Evolutionary conservation across 2,797 vertebrate species (phyloP).

Genomic region (Lacerta bilineata): DNA sequence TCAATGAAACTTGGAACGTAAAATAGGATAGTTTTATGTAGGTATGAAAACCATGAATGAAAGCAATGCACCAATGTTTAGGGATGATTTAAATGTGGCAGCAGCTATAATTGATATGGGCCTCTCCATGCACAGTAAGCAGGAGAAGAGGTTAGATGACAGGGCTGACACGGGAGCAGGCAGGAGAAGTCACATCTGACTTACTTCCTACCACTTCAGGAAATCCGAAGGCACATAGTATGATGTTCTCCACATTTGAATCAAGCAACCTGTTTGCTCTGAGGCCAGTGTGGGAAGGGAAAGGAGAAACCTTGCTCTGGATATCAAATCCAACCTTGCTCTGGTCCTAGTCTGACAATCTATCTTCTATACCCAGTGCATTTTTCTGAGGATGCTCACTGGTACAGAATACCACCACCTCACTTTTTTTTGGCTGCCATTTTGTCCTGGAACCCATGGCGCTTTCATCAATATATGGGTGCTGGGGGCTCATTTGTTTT

Average conservation of each 20-base stretch:
- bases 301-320: too few species aligned
- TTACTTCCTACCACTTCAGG: background rate
- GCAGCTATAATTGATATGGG: background rate
- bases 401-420: too few species aligned
- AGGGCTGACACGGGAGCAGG: background rate
- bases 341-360: background rate
- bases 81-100: background rate
- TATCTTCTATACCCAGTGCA: background rate
- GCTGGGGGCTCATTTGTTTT: too few species aligned
- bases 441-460: too few species aligned
- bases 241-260: background rate
- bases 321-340: too few species aligned
- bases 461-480: too few species aligned
- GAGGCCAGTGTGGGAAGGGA: too few species aligned
- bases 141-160: background rate
- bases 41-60: background rate
- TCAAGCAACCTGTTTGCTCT: background rate
- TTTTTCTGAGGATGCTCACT: too few species aligned
- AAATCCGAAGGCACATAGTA: background rate
- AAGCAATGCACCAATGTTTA: background rate
- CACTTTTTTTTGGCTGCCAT: too few species aligned
- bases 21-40: slow-evolving; percentile 22
- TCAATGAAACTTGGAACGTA: slow-evolving; percentile 24
- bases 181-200: background rate
- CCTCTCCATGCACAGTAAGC: background rate